Evolutionary conservation across 2,888 invertebrate species (phyloP), one percentile per base, ranked within the genome.

Genomic region (Ormia ochracea): DNA sequence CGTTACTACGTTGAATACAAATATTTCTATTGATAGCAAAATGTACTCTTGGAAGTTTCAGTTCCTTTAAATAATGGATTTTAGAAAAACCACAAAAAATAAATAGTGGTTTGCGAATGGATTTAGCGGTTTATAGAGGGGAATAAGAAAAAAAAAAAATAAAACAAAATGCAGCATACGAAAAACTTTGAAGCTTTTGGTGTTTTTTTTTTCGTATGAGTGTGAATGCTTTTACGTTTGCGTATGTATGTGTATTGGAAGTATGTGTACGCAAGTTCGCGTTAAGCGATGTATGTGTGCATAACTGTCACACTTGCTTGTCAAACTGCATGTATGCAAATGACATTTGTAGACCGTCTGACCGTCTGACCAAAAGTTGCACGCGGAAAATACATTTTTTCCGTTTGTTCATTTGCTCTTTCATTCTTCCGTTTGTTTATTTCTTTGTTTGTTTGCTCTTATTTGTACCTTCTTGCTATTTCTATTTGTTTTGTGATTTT

Each of bases 301-400:
- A 77, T 74, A 83, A 77, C 82, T 83, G 83, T 83, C 83, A 83
- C 69, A 74, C 76, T 69, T 66, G 73, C 70, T 78, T 83, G 83
- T 82, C 83, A 83, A 80, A 82, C 68, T 58, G 72, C 80, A 72
- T 76, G 68, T 76, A 73, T 72, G 77, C 77, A 78, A 77, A 74
- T 82, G 83, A 81, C 83, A 82, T 78, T 82, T 82, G 78, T 81
- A 54, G 75, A 81, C 81, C 81, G 81, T 65, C 78, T 76, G 75
- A 81, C 81, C 81, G 81, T 65, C 78, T 76, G 77, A 74, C 77
- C 80, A 76, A 76, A 80, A 76, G 72, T 76, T 80, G 52, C 72
- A 76, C 72, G 63, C 76, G 76, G 63, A 76, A 73, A 80, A 80
- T 76, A 61, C 68, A 41, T 66, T 76, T 76, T 70, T 21, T 59